A percentile compares a stretch with the other conserved stretches of the same genome.
phyloP scores from a whole-genome alignment of 2,113 vertebrate genomes.

The Oncorhynchus masou region DNA sequence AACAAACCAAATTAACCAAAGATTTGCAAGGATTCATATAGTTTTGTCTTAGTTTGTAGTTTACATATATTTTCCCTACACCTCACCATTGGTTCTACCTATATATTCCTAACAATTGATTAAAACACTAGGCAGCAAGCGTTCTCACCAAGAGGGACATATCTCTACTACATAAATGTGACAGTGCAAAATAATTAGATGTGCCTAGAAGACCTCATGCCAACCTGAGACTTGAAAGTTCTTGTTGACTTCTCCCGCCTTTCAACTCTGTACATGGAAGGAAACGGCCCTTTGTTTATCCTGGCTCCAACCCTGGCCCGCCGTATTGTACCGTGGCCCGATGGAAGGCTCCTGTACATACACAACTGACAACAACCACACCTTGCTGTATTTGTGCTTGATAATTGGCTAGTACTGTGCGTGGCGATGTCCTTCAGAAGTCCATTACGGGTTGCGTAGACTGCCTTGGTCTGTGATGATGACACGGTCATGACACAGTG shows the following conservation, averaged over 20 bases:
- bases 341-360: constrained; percentile 12
- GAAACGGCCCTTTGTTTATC: constrained; percentile 18
- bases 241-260: constrained; percentile 23
- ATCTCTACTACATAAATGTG: constrained; percentile 15
- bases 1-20: too few species aligned
- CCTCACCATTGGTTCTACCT: background rate
- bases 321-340: constrained; percentile 8
- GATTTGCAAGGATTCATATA: too few species aligned
- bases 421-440: constrained; percentile 3
- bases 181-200: constrained; percentile 23
- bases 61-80: background rate
- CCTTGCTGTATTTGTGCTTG: background rate
- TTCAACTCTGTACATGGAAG: constrained; percentile 17
- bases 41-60: background rate
- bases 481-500: constrained; percentile 1
- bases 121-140: background rate
- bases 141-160: constrained; percentile 13
- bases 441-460: constrained; percentile 1
- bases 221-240: constrained; percentile 24
- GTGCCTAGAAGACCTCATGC: background rate
- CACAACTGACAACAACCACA: background rate
- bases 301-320: constrained; percentile 2
- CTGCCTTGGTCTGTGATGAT: constrained; percentile 1
- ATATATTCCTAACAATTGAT: constrained; percentile 6
- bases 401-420: constrained; percentile 14